Evolutionary conservation across 1,140 invertebrate species (phyloP).

Genomic region (Pseudoatta argentina): DNA sequence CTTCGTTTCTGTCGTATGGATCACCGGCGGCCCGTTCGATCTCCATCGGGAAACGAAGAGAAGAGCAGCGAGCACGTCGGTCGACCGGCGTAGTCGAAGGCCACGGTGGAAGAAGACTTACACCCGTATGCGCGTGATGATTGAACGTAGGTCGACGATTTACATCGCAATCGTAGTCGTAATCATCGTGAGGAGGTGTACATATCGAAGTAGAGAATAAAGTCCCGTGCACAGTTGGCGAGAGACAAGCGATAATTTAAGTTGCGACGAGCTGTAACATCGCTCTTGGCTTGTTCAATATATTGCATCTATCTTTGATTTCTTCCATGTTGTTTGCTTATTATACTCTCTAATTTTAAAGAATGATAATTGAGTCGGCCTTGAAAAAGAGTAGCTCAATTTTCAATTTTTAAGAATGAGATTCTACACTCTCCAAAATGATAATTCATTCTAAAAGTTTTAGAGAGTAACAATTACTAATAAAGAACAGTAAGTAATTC

Average conservation of each 20-base stretch:
- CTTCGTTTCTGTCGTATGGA: conserved; percentile 29
- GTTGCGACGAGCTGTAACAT: background rate
- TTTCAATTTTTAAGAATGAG: too few relatives aligned
- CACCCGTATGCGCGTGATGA: conserved; percentile 81
- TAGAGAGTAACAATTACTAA: too few relatives aligned
- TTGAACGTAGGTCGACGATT: conserved; percentile 83
- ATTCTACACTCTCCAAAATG: too few relatives aligned
- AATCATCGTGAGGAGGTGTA: conserved; percentile 79
- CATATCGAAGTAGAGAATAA: conserved; percentile 24
- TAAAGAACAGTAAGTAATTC: background rate
- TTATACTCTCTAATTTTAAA: background rate
- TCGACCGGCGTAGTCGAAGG: conserved; percentile 75
- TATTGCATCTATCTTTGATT: background rate
- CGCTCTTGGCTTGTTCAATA: background rate
- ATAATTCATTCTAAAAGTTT: too few relatives aligned
- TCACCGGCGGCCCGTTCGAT: conserved; percentile 42
- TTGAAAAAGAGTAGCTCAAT: too few relatives aligned
- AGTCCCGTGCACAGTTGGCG: conserved; percentile 25
- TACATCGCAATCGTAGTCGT: conserved; percentile 84
- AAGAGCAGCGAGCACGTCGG: conserved; percentile 64
- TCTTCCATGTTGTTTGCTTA: background rate
- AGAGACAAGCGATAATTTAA: background rate
- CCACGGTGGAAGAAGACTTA: conserved; percentile 74
- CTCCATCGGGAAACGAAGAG: conserved; percentile 18
- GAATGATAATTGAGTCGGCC: too few relatives aligned